Evolutionary conservation across 2,888 invertebrate genomes (phyloP), one percentile per base, ranked within the genome.

Genomic region (Drosophila fungiperda): DNA sequence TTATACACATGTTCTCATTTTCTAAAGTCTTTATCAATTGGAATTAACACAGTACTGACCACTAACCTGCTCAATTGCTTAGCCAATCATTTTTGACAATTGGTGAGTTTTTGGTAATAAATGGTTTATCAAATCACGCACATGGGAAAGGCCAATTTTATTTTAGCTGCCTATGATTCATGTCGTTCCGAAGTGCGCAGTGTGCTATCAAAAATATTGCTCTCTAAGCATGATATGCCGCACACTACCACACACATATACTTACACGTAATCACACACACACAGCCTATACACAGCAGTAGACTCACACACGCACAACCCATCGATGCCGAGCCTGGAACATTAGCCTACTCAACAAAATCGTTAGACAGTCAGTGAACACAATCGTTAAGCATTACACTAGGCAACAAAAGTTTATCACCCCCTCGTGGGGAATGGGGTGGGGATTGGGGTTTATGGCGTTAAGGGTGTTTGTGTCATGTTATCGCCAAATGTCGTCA

Each of bases 381-480:
- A 88, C 80, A 86, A 78, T 80, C 89, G 89, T 86, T 87, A 78
- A 68, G 76, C 84, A 87, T 80, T 84, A 82, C 82, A 87, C 84
- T 82, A 75, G 82, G 85, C 86, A 80, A 89, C 86, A 86, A 89
- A 89, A 87, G 89, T 89, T 89, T 84, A 89, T 84, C 89, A 40
- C 82, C 52, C 67, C 77, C 65, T 58, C 48, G 61, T 26, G 33
- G 26, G 12, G 32, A 20, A 45, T n/a, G 11, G 20, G 11, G 55
- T n/a, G 6, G 12, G 15, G 5, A 7, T 9, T 20, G 0, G 7
- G 9, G 32, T 6, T 17, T 29, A 38, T 7, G 38, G 38, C 7
- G 12, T 6, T 15, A 4, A 8, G 49, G 49, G 49, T 23, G 11
- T 11, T 2, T 38, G 26, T 11, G 57, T 54, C 40, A 54, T 59